These are phyloP conservation scores for Ammodytes marinus DNA, from an alignment of 2,113 vertebrate species.

Conservation along the genomic window DNA sequence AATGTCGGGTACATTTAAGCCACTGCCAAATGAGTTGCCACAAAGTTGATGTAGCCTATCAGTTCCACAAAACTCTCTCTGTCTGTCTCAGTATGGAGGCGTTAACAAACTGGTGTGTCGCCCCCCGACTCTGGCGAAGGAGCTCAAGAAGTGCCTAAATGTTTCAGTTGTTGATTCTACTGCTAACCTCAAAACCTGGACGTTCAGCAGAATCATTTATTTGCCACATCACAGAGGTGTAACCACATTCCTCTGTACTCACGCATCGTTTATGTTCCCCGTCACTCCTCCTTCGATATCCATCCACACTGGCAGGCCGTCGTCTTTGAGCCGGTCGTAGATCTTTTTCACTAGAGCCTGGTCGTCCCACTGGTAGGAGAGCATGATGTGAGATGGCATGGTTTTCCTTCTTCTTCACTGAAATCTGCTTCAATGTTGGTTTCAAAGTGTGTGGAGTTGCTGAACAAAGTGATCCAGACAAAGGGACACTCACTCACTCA, in stretches of 20 bases:
- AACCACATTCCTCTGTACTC: constrained; percentile 19
- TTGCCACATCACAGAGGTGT: no score
- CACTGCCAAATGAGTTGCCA: no score
- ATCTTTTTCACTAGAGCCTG: constrained; percentile 69
- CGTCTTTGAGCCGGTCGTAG: constrained; percentile 52
- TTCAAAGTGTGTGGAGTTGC: constrained; percentile 11
- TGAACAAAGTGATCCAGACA: not conserved
- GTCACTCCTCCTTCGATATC: constrained; percentile 72
- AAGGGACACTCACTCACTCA: not conserved
- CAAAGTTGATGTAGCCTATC: no score
- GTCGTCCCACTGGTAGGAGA: constrained; percentile 74
- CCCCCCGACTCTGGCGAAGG: no score
- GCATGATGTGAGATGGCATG: constrained; percentile 63
- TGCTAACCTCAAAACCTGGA: no score
- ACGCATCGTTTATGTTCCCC: constrained; percentile 71
- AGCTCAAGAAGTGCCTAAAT: no score
- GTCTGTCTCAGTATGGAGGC: no score
- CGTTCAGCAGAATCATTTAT: no score
- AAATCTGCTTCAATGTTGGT: not conserved
- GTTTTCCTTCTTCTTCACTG: constrained; percentile 8
- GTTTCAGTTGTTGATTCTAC: no score
- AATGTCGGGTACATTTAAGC: no score
- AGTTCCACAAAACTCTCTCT: no score
- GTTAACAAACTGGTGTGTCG: no score
- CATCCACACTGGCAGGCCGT: constrained; percentile 73